Conservation (phyloP, 2,113 vertebrate species). For the Strix aluco region DNA sequence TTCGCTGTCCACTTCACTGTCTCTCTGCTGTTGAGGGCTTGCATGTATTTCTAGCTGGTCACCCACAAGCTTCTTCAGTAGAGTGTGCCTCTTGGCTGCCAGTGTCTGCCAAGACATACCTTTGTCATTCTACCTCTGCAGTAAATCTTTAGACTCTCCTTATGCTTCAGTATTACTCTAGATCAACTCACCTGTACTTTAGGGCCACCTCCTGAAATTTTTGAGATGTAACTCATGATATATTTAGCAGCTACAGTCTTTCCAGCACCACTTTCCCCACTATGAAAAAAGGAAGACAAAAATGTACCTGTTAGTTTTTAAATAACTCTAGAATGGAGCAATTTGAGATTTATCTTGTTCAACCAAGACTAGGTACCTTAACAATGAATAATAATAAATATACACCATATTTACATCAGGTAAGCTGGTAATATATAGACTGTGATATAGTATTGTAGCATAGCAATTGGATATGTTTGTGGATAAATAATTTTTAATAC, state of each 20-base stretch:
- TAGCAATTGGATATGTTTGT: background rate
- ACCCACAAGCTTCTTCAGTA: background rate
- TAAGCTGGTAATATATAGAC: background rate
- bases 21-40: background rate
- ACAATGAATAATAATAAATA: background rate
- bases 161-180: background rate
- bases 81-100: background rate
- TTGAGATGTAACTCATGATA: slow-evolving; percentile 95
- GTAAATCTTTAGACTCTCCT: background rate
- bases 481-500: background rate
- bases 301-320: background rate
- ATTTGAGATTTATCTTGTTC: background rate
- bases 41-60: background rate
- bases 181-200: slow-evolving; percentile 88
- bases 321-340: background rate
- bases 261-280: slow-evolving; percentile 95
- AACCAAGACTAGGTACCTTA: background rate
- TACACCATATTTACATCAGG: background rate
- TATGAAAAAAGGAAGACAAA: slow-evolving; percentile 54
- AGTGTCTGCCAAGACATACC: background rate
- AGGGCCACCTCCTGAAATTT: slow-evolving; percentile 92
- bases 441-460: background rate
- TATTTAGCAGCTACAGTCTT: slow-evolving; percentile 98
- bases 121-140: background rate
- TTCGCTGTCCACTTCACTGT: background rate